Evolutionary conservation across 2,888 invertebrate genomes (phyloP), one percentile per base, ranked within the genome.

Genomic region (Cosmia pyralina): DNA sequence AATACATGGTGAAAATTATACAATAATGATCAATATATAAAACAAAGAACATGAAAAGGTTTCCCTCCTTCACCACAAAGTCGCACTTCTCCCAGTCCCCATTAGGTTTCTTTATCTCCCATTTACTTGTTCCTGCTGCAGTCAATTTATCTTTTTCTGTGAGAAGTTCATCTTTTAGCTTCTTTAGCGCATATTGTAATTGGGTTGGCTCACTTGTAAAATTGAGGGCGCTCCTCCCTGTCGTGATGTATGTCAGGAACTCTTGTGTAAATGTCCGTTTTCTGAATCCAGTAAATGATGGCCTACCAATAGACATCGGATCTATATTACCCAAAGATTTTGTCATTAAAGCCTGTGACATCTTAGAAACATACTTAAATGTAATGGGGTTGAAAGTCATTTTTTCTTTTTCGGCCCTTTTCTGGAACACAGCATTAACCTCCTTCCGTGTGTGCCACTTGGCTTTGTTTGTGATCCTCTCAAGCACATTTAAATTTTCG

Each of bases 281-380:
- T 13, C 75, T 57, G 10, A 75, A 70, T 0, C 75, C 70, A 11
- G 75, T 67, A 38, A 69, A 75, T 19, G 74, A 73, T 1, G 85
- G 85, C 11, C 83, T 77, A 0, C 84, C 52, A 2, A 74, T 71
- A 0, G 79, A 41, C 60, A 80, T 68, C 0, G 82, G 83, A 41
- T 85, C 83, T n/a, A 84, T 67, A 19, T 85, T 85, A 0, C 85
- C 84, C 1, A 86, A 28, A 2, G 71, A 69, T 19, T 84, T 82
- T 28, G 28, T 28, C 28, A 28, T 28, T 2, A 28, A 3, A 3
- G 28, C 28, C 28, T 64, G n/a, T n/a, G n/a, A 4, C n/a, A 38
- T 1, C 52, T 52, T 0, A 64, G 1, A 8, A 64, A 79, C 34
- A 34, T 34, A 34, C 4, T 65, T 71, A 44, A 71, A 71, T 28